phyloP scores from a whole-genome alignment of 1,140 invertebrate genomes.

The Melanaphis sacchari region DNA sequence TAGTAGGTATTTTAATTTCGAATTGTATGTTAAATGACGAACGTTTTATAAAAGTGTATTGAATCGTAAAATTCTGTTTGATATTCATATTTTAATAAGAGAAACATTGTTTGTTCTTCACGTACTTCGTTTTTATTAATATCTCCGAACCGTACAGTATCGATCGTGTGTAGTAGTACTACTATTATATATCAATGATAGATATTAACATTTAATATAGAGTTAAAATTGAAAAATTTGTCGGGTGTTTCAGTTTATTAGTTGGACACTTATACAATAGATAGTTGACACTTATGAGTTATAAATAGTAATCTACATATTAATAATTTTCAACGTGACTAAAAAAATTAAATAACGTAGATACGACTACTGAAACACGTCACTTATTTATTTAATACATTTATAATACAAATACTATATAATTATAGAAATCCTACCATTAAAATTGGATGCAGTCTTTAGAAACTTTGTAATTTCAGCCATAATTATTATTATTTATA shows the following conservation, averaged over 20 bases:
- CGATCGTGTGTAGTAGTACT: neutral
- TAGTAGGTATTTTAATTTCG: neutral
- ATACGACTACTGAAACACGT: neutral
- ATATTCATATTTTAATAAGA: neutral
- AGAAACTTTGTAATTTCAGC: too few species aligned
- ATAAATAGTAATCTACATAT: neutral
- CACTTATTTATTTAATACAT: neutral
- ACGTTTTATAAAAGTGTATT: neutral
- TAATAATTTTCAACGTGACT: neutral
- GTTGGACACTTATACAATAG: neutral
- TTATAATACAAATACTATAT: neutral
- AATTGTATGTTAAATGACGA: neutral
- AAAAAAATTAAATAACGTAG: neutral
- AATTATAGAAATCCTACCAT: neutral
- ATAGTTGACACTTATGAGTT: neutral
- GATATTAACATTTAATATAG: neutral
- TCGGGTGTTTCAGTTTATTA: neutral
- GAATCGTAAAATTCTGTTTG: neutral
- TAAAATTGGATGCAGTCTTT: neutral
- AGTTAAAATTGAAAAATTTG: neutral
- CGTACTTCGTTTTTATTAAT: neutral
- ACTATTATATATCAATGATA: neutral
- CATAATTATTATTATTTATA: too few species aligned
- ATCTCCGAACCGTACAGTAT: neutral
- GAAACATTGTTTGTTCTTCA: neutral